These are phyloP conservation scores for Pediacus dermestoides DNA, from an alignment of 2,888 invertebrate genomes.

Conservation along the genomic window DNA sequence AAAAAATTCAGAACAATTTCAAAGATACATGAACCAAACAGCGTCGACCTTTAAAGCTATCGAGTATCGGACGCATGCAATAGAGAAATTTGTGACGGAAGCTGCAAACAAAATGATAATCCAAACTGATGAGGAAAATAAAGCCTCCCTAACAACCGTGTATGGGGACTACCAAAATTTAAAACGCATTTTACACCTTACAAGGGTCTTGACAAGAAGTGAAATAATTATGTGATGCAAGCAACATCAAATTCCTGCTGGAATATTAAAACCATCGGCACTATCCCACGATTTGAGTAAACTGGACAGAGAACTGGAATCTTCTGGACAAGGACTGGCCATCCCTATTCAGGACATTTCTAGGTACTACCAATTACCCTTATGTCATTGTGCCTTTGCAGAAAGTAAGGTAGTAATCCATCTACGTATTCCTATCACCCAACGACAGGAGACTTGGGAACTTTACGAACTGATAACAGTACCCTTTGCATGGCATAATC, in stretches of 20 bases:
- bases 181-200: conserved; percentile 8
- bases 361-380: conserved; percentile 17
- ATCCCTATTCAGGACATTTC: conserved; percentile 12
- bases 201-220: conserved; percentile 2
- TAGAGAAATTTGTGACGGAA: conserved; percentile 9
- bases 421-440: conserved; percentile 17
- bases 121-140: too few species aligned
- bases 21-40: conserved; percentile 6
- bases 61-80: conserved; percentile 6
- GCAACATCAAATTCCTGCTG: conserved; percentile 17
- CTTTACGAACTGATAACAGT: conserved; percentile 17
- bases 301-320: conserved; percentile 5
- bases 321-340: too few species aligned
- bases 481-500: too few species aligned
- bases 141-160: conserved; percentile 2
- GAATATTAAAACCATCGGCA: conserved; percentile 13
- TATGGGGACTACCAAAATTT: conserved; percentile 8
- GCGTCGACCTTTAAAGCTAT: conserved; percentile 6
- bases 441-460: too few species aligned
- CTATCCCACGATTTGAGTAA: conserved; percentile 13
- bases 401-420: conserved; percentile 10
- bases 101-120: too few species aligned
- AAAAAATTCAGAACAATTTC: conserved; percentile 9
- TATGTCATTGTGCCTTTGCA: conserved; percentile 20
- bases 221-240: conserved; percentile 17